phyloP scores from a whole-genome alignment of 1,140 invertebrate species.

The Drosophila pachea region DNA sequence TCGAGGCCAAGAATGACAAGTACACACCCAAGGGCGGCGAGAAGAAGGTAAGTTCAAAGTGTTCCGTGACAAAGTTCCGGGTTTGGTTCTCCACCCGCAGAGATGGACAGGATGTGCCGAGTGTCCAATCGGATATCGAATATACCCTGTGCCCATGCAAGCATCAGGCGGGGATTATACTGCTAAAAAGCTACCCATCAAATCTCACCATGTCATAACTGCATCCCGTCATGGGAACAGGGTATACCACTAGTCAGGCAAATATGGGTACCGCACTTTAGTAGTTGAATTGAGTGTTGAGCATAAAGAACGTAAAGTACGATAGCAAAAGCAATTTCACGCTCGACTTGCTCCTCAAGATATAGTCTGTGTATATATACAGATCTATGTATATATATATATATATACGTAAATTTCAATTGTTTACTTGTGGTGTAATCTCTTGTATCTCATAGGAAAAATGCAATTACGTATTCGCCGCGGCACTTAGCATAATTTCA shows the following conservation, averaged over 20 bases:
- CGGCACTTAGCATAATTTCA: conserved; percentile 62
- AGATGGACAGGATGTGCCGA: not conserved
- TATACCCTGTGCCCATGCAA: conserved; percentile 2
- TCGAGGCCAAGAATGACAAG: conserved; percentile 94
- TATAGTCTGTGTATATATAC: conserved; percentile 19
- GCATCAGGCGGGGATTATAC: not conserved
- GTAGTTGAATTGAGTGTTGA: conserved; percentile 41
- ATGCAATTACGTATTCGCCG: conserved; percentile 61
- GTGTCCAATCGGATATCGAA: not conserved
- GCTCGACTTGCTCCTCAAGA: conserved; percentile 66
- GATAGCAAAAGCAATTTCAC: conserved; percentile 67
- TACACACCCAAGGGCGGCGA: conserved; percentile 93
- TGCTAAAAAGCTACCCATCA: too few species aligned
- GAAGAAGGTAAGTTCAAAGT: conserved; percentile 87
- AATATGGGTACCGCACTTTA: not conserved
- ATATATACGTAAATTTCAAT: conserved; percentile 19
- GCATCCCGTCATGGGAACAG: not conserved
- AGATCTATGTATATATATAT: conserved; percentile 9
- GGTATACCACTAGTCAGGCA: conserved; percentile 5
- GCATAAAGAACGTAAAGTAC: conserved; percentile 50
- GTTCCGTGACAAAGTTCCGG: not conserved
- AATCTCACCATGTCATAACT: too few species aligned
- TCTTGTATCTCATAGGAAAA: conserved; percentile 54
- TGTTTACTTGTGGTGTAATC: conserved; percentile 46
- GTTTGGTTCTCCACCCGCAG: not conserved